phyloP scores from a whole-genome alignment of 30 jellyfish, hydroid and myxozoan species.

The Chironex yamaguchii region DNA sequence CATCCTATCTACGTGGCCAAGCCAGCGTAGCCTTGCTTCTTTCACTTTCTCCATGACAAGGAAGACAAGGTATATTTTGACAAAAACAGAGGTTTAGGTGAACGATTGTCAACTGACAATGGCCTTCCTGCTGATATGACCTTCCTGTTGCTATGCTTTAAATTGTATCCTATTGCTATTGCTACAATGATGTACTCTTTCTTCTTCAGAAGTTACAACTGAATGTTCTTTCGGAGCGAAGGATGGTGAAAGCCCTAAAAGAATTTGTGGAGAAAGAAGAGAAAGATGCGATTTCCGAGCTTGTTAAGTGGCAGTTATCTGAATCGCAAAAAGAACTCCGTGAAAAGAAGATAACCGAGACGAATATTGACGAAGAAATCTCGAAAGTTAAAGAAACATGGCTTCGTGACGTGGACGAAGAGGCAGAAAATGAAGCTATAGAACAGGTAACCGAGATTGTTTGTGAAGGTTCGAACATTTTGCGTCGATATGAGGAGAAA shows the following conservation, averaged over 20 bases:
- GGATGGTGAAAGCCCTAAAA: conserved; percentile 91
- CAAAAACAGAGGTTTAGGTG: too few species aligned
- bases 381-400: conserved; percentile 41
- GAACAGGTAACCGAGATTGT: conserved; percentile 43
- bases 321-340: conserved; percentile 71
- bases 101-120: too few species aligned
- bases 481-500: background rate
- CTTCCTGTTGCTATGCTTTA: too few species aligned
- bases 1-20: too few species aligned
- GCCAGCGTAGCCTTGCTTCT: too few species aligned
- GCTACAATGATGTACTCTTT: too few species aligned
- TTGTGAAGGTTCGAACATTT: background rate
- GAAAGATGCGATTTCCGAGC: conserved; percentile 87
- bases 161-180: too few species aligned
- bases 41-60: too few species aligned
- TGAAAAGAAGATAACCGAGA: conserved; percentile 77
- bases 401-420: conserved; percentile 69
- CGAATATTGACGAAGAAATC: conserved; percentile 64
- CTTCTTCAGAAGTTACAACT: conserved; percentile 67
- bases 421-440: conserved; percentile 75
- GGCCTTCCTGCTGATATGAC: too few species aligned
- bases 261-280: conserved; percentile 96
- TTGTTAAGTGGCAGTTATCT: conserved; percentile 87
- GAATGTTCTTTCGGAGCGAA: conserved; percentile 85
- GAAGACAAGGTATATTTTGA: too few species aligned